These are phyloP conservation scores for Diaperis boleti DNA, from an alignment of 2,888 invertebrate species.

Conservation along the genomic window DNA sequence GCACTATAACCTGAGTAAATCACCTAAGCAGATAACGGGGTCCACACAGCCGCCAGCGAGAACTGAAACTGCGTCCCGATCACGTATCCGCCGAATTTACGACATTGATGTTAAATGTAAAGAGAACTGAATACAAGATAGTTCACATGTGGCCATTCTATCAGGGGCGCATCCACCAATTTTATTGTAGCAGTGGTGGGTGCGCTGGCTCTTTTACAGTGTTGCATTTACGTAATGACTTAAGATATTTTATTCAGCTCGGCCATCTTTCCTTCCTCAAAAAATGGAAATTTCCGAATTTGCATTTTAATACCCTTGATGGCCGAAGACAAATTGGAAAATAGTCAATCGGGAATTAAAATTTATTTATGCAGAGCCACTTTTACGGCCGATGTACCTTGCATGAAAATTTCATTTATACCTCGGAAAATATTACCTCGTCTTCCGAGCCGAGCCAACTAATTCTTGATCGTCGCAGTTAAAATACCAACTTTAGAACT, in stretches of 20 bases:
- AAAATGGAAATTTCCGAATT: slow-evolving; percentile 7
- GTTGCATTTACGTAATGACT: no score
- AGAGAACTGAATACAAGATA: no score
- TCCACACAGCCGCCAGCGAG: slow-evolving; percentile 30
- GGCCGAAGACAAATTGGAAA: slow-evolving; percentile 7
- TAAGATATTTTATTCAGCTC: slow-evolving; percentile 4
- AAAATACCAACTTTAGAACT: no score
- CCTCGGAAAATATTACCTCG: background rate
- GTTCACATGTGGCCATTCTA: no score
- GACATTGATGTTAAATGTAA: no score
- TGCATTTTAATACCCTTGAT: slow-evolving; percentile 4
- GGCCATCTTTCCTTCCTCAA: background rate
- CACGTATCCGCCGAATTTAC: no score
- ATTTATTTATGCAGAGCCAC: slow-evolving; percentile 3
- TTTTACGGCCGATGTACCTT: background rate
- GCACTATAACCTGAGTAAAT: slow-evolving; percentile 46
- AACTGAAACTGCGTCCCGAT: no score
- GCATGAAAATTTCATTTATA: background rate
- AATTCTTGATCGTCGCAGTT: no score
- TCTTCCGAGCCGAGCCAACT: background rate
- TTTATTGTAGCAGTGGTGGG: no score
- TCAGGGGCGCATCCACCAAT: no score
- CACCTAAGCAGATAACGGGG: slow-evolving; percentile 46
- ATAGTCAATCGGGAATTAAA: slow-evolving; percentile 3
- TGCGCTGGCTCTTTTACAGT: no score